These are phyloP conservation scores for Forbesichthys papilliferus DNA, from an alignment of 2,113 vertebrate genomes.

Conservation along the genomic window DNA sequence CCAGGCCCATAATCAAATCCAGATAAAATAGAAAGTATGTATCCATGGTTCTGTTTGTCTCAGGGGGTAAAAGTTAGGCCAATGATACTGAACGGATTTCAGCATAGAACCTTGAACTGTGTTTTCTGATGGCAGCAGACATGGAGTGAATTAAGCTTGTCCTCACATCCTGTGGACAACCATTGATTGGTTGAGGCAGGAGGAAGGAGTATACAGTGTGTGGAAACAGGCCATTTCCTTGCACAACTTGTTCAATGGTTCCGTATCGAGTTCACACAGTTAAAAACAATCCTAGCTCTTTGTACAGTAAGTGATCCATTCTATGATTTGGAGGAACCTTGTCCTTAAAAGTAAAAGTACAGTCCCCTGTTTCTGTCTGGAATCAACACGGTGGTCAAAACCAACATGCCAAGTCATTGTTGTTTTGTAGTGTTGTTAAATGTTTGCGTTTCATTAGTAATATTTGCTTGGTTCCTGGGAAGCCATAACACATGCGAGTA, in stretches of 20 bases:
- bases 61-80: conserved; percentile 18
- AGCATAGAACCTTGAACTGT: conserved; percentile 13
- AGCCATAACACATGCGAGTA: conserved; percentile 1
- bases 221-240: background rate
- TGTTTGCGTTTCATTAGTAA: conserved; percentile 7
- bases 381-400: too few species aligned
- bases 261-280: background rate
- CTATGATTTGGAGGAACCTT: conserved; percentile 7
- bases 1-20: conserved; percentile 61
- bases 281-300: background rate
- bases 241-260: conserved; percentile 11
- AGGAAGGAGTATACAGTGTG: background rate
- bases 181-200: conserved; percentile 4
- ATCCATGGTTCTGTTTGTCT: conserved; percentile 44
- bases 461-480: conserved; percentile 17
- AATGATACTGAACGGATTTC: conserved; percentile 23
- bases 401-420: background rate
- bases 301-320: background rate
- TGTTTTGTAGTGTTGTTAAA: too few species aligned
- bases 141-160: conserved; percentile 12
- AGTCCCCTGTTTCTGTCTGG: too few species aligned
- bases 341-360: conserved; percentile 9
- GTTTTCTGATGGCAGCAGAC: conserved; percentile 26
- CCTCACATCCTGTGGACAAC: conserved; percentile 1
- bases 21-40: conserved; percentile 52